A percentile compares a stretch with the other conserved stretches of the same genome.
These are phyloP conservation scores for Malurus melanocephalus DNA, from an alignment of 2,113 vertebrate species.

Conservation along the genomic window DNA sequence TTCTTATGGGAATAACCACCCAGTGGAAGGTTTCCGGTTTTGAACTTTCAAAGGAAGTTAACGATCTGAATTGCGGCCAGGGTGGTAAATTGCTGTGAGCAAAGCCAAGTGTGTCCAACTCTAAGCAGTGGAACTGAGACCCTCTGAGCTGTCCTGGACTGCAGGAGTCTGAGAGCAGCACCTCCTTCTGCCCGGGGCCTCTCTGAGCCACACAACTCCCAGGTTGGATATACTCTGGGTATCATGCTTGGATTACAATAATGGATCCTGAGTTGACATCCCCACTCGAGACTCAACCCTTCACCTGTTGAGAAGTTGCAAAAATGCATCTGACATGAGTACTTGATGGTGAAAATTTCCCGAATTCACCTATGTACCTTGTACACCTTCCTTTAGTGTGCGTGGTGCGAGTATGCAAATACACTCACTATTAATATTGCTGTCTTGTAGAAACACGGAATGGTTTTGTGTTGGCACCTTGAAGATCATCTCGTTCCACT, in stretches of 20 bases:
- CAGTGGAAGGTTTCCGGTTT: background rate
- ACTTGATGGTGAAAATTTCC: background rate
- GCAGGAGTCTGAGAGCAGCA: rapidly evolving
- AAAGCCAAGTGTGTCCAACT: background rate
- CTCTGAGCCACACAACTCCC: background rate
- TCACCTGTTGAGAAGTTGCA: too few relatives aligned
- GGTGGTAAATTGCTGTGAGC: background rate
- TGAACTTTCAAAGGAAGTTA: background rate
- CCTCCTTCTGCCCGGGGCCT: too few relatives aligned
- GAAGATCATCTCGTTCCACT: background rate
- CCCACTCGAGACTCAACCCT: background rate
- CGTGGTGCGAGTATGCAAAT: background rate
- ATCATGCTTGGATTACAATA: background rate
- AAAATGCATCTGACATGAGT: background rate
- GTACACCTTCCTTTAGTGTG: background rate
- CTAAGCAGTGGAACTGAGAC: background rate
- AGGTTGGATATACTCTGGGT: background rate
- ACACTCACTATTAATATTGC: too few relatives aligned
- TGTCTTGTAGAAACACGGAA: background rate
- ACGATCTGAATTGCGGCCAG: background rate
- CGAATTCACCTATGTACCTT: background rate
- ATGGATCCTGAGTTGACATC: background rate
- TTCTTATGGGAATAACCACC: background rate
- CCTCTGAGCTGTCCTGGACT: background rate
- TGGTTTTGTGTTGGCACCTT: background rate